Percentiles rank a stretch among this genome's conserved stretches.
Evolutionary conservation across 2,888 invertebrate genomes (phyloP).

Genomic region (Saturnia japonica): DNA sequence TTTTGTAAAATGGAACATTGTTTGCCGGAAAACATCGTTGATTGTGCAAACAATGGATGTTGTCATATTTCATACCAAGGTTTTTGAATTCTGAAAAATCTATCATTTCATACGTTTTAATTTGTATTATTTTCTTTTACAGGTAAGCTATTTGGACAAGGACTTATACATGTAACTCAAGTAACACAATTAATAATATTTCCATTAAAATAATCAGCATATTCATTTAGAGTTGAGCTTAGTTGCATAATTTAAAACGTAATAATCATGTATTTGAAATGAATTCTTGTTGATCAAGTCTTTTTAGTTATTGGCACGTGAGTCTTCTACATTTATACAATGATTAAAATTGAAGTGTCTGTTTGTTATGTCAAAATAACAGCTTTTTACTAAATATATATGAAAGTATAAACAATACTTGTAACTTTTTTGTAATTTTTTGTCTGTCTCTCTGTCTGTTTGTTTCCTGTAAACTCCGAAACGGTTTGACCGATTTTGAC

Average conservation of each 20-base stretch:
- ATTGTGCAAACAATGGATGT: slow-evolving; percentile 49
- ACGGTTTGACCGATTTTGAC: too few species aligned
- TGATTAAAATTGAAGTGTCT: too few species aligned
- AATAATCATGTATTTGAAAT: background rate
- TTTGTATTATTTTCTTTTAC: slow-evolving; percentile 1
- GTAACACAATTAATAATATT: background rate
- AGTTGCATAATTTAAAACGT: background rate
- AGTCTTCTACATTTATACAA: background rate
- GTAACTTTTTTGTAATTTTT: too few species aligned
- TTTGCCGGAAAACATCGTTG: slow-evolving; percentile 60
- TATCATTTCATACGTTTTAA: background rate
- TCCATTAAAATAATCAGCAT: too few species aligned
- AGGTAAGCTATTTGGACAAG: background rate
- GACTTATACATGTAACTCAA: background rate
- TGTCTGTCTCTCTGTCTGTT: too few species aligned
- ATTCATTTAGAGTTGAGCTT: background rate
- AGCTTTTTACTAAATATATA: too few species aligned
- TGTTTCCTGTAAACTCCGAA: too few species aligned
- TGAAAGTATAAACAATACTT: too few species aligned
- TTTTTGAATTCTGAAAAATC: slow-evolving; percentile 9
- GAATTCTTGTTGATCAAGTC: background rate
- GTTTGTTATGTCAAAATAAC: too few species aligned
- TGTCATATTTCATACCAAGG: slow-evolving; percentile 45
- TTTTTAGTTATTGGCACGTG: background rate
- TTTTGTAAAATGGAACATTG: slow-evolving; percentile 64